Evolutionary conservation across 2,113 vertebrate species (phyloP), one percentile per base, ranked within the genome.

Genomic region (Ancistrus triradiatus): DNA sequence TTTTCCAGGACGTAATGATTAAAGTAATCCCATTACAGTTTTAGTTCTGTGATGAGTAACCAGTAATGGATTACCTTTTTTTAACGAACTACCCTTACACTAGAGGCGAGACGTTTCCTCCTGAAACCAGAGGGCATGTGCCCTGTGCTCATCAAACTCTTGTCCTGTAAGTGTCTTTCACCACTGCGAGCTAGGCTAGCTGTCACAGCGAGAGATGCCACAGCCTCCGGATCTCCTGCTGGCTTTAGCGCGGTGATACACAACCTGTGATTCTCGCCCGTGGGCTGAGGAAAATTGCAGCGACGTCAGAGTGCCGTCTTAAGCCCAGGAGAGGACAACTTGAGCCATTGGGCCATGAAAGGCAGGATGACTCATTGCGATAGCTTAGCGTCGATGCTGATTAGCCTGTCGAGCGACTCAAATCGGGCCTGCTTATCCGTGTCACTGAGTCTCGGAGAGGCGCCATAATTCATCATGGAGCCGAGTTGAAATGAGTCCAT

Each of bases 321-420:
- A 35, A 19, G 18, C 28, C 51, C 28, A 19, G 28, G 1, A 21
- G 33, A 51, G 46, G 47, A 50, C 37, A 48, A 42, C 58, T 25
- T 21, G 4, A 59, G 14, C 38, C 31, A 51, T 24, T 48, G 18
- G 31, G 50, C n/a, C 19, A 28, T 56, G 48, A 62, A 61, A 62
- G 50, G 31, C 48, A 37, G 38, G 48, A 18, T 33, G 25, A 59
- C 14, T 67, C 24, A 51, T 33, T 59, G 14, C 2, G n/a, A 38
- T 42, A 61, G 69, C 42, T 55, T 60, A 66, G 59, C 51, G 38
- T 21, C 24, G 51, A 51, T 53, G 33, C 33, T n/a, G 44, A 59
- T 58, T n/a, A n/a, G n/a, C n/a, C n/a, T n/a, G n/a, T n/a, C n/a
- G n/a, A n/a, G n/a, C n/a, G n/a, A n/a, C n/a, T 66, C 49, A 33